phyloP scores from a whole-genome alignment of 2,797 vertebrate species.

The Siniperca scherzeri region DNA sequence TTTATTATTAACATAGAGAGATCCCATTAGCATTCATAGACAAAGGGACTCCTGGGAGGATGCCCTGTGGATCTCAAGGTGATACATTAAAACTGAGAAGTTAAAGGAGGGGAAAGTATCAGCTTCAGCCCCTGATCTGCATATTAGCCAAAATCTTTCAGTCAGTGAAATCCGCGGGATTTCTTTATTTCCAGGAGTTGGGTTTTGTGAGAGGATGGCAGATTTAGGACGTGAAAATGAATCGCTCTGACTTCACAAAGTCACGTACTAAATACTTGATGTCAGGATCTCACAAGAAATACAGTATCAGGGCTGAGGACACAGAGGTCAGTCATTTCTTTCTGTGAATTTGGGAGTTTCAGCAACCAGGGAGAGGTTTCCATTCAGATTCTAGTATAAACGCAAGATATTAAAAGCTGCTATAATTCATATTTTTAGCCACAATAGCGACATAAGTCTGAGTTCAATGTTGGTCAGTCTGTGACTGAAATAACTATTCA shows the following conservation, averaged over 20 bases:
- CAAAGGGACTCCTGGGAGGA: constrained; percentile 76
- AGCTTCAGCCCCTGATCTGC: constrained; percentile 44
- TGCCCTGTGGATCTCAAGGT: constrained; percentile 75
- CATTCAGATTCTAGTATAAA: neutral
- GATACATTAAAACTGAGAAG: constrained; percentile 66
- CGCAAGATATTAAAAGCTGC: neutral
- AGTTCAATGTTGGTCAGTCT: neutral
- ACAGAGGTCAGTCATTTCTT: neutral
- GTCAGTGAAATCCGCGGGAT: constrained; percentile 21
- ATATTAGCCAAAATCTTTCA: constrained; percentile 42
- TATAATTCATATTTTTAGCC: neutral
- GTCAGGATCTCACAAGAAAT: neutral
- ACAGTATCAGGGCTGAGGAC: neutral
- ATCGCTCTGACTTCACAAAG: constrained; percentile 29
- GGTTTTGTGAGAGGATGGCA: constrained; percentile 29
- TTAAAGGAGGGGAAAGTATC: constrained; percentile 51
- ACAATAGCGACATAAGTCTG: too few species aligned
- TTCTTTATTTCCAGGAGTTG: constrained; percentile 25
- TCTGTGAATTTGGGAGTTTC: neutral
- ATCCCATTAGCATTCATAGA: constrained; percentile 80
- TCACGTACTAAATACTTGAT: constrained; percentile 29
- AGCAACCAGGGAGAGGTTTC: neutral
- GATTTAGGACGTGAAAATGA: constrained; percentile 40
- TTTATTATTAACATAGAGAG: constrained; percentile 84
- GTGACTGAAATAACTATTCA: neutral